Base-by-base conservation (phyloP, 2,888 invertebrate genomes). In the Lochmaea crataegi region DNA sequence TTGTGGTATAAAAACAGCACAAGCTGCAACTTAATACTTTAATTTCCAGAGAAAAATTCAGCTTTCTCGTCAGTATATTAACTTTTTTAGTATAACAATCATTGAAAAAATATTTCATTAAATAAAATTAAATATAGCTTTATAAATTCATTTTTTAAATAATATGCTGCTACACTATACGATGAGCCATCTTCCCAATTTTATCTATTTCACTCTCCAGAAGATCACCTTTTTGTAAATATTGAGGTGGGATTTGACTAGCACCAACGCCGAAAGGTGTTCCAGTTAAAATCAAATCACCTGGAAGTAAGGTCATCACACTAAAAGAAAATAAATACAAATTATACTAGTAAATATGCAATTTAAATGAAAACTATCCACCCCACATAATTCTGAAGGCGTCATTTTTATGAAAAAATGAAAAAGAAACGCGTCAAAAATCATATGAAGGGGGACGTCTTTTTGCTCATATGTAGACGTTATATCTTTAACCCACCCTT, bases 271-370 rank as follows among this genome's bases (percentile, higher is more conserved):
- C 92, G 0, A 89, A 88, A 0, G 96, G 96, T 0, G 96, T 96
- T 16, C 96, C 96, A 0, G 96, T 96, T 65, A 96, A 87, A 71
- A 96, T 92, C 0, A 96, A 88, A 83, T 96, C 96, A 2, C 96
- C 96, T 0, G 96, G 96, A 22, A 92, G 88, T 0, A 96, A 88
- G 0, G 95, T 95, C 85, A 94, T 90, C 51, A 92, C 90, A 66
- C 94, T 95, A 56, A 41, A 76, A 76, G 10, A 16, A 16, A 41
- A 61, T 14, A 12, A 58, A 32, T 26, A 68, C 16, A 42, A 22
- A 16, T 42, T 48, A 18, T n/a, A 18, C 10, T 42, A 16, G 3
- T 0, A 5, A 1, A 16, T 45, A 14, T 12, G n/a, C n/a, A n/a
- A n/a, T n/a, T n/a, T n/a, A n/a, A n/a, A n/a, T n/a, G n/a, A n/a